These are phyloP conservation scores for Drosophila subsilvestris DNA, from an alignment of 2,888 invertebrate species.

Conservation along the genomic window DNA sequence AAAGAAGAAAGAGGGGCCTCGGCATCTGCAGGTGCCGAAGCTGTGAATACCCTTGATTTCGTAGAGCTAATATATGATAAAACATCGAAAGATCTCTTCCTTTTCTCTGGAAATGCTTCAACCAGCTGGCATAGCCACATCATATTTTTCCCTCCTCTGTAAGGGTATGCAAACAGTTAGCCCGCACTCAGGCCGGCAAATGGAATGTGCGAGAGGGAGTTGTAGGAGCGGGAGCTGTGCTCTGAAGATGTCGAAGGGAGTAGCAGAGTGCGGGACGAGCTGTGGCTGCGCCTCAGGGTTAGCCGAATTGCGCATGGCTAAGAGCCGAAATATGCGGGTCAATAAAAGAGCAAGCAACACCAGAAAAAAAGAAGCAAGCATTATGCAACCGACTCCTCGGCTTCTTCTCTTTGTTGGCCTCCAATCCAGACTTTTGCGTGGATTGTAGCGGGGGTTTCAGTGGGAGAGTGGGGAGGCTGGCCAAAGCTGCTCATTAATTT, in stretches of 20 bases:
- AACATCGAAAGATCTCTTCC: too few species aligned
- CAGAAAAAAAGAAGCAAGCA: conserved; percentile 36
- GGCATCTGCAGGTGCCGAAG: not conserved
- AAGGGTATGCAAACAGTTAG: not conserved
- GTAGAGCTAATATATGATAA: too few species aligned
- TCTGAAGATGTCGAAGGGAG: not conserved
- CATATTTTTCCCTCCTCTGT: not conserved
- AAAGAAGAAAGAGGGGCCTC: not conserved
- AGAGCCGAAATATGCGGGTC: conserved; percentile 69
- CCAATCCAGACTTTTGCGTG: conserved; percentile 16
- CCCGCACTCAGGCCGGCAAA: not conserved
- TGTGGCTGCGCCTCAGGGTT: conserved; percentile 56
- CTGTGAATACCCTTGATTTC: too few species aligned
- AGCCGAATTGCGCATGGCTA: conserved; percentile 59
- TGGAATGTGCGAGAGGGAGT: conserved; percentile 21
- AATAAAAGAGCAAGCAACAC: conserved; percentile 64
- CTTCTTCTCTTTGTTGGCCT: conserved; percentile 29
- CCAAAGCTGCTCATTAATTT: conserved; percentile 73
- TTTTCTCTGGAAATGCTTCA: not conserved
- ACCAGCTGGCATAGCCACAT: not conserved
- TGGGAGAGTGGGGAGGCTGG: conserved; percentile 29
- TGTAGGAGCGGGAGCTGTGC: too few species aligned
- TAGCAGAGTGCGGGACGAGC: not conserved
- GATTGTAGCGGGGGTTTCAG: conserved; percentile 6
- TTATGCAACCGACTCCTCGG: conserved; percentile 62